phyloP scores from a whole-genome alignment of 2,113 vertebrate genomes.

The Setophaga kirtlandii region DNA sequence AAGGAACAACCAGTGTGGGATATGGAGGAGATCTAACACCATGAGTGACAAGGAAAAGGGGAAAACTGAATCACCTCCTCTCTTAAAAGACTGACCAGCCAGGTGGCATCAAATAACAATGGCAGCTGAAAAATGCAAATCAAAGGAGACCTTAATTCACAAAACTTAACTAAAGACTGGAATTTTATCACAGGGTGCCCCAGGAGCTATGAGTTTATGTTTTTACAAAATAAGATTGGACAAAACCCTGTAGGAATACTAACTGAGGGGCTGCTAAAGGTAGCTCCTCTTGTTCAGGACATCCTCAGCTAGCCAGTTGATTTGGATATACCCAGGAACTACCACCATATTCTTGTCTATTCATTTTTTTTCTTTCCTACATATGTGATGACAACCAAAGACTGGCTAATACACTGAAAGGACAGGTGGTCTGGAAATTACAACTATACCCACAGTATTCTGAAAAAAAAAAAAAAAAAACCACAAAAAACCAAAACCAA shows the following conservation, averaged over 20 bases:
- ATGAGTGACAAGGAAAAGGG: not conserved
- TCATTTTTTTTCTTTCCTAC: not conserved
- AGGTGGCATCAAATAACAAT: not conserved
- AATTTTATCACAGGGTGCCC: not conserved
- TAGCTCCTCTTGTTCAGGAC: not conserved
- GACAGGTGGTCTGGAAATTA: not conserved
- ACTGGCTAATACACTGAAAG: not conserved
- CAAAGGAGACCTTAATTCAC: not conserved
- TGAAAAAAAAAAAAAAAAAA: too few relatives aligned
- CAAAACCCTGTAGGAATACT: not conserved
- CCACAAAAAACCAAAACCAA: too few relatives aligned
- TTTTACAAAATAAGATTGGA: not conserved
- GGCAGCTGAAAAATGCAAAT: not conserved
- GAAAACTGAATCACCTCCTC: not conserved
- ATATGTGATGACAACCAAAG: not conserved
- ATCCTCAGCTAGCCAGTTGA: not conserved
- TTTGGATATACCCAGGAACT: not conserved
- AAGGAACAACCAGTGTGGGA: not conserved
- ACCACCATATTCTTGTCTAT: not conserved
- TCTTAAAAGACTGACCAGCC: not conserved
- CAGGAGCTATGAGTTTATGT: not conserved
- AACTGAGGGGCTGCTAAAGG: not conserved
- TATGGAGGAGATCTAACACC: not conserved
- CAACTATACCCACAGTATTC: not conserved
- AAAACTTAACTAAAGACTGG: not conserved